Percentiles rank a stretch among this genome's conserved stretches.
These are phyloP conservation scores for Schrankia costaestrigalis DNA, from an alignment of 2,888 invertebrate genomes.

Conservation along the genomic window DNA sequence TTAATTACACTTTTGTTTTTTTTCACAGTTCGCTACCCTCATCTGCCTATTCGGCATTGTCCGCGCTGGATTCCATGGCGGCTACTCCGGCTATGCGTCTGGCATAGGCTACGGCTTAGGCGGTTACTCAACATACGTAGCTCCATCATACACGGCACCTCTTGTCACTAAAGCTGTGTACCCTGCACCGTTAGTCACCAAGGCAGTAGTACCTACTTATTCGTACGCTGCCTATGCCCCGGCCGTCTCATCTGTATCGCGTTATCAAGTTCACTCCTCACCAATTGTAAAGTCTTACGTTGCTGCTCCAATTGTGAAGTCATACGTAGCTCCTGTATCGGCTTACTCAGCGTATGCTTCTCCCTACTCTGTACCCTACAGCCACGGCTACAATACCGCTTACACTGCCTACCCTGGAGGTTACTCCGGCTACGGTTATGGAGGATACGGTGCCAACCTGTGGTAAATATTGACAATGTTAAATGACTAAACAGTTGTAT, in stretches of 20 bases:
- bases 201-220: conserved; percentile 35
- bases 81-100: conserved; percentile 32
- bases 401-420: conserved; percentile 6
- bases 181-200: conserved; percentile 34
- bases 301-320: conserved; percentile 8
- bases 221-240: conserved; percentile 35
- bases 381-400: conserved; percentile 12
- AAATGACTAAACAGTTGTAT: not conserved
- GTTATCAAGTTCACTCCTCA: conserved; percentile 47
- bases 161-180: conserved; percentile 31
- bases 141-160: conserved; percentile 38
- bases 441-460: conserved; percentile 30
- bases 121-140: conserved; percentile 35
- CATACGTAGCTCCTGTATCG: conserved; percentile 24
- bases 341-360: conserved; percentile 23
- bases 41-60: conserved; percentile 49
- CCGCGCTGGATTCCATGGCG: conserved; percentile 42
- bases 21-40: conserved; percentile 47
- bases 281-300: conserved; percentile 41
- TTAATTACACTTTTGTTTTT: conserved; percentile 8
- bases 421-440: conserved; percentile 12
- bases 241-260: conserved; percentile 50
- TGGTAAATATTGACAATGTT: conserved; percentile 33
- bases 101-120: conserved; percentile 31
- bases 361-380: conserved; percentile 15